phyloP scores from a whole-genome alignment of 2,888 invertebrate species.

The Halictus quadricinctus region DNA sequence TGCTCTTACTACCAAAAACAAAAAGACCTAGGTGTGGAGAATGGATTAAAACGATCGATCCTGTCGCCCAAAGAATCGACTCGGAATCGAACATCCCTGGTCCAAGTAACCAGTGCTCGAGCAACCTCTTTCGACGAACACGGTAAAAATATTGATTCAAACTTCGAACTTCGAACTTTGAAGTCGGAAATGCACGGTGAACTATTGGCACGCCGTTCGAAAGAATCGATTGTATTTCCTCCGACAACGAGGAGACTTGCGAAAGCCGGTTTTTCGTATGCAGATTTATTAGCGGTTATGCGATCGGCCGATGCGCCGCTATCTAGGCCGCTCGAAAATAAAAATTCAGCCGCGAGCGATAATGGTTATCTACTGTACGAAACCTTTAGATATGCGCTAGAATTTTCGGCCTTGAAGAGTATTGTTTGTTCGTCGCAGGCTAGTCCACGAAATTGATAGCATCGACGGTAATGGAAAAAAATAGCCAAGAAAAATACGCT shows the following conservation, averaged over 20 bases:
- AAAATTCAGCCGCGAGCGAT: constrained; percentile 63
- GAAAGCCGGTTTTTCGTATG: constrained; percentile 26
- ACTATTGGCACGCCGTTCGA: neutral
- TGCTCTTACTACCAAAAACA: too few relatives aligned
- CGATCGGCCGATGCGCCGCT: constrained; percentile 35
- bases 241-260: constrained; percentile 24
- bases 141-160: neutral
- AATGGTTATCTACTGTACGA: constrained; percentile 66
- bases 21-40: too few relatives aligned
- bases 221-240: constrained; percentile 16
- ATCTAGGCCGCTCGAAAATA: constrained; percentile 56
- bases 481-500: neutral
- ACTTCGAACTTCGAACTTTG: neutral
- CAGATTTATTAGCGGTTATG: constrained; percentile 42
- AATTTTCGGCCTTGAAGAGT: constrained; percentile 47
- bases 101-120: neutral
- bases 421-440: constrained; percentile 16
- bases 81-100: neutral
- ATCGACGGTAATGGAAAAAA: neutral
- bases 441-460: constrained; percentile 1
- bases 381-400: constrained; percentile 65
- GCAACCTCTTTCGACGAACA: neutral
- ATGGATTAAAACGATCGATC: too few relatives aligned
- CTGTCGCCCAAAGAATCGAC: too few relatives aligned
- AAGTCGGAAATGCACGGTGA: neutral